phyloP scores from a whole-genome alignment of 1,140 invertebrate genomes.

The Zaprionus inermis region DNA sequence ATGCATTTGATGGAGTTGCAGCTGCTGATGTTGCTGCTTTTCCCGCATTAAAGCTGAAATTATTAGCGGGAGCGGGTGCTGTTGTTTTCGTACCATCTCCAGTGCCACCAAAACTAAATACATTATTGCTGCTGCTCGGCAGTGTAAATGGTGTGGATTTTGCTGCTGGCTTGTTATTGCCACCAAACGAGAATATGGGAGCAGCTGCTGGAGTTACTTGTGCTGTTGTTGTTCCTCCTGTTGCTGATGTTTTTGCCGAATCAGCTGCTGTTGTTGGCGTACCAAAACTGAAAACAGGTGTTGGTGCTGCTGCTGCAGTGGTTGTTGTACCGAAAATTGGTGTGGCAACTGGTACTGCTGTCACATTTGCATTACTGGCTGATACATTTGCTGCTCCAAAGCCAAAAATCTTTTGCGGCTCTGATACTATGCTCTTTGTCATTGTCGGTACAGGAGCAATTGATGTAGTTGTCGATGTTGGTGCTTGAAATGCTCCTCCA shows the following conservation, averaged over 20 bases:
- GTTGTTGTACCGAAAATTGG: conserved; percentile 35
- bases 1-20: conserved; percentile 13
- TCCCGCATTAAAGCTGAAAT: conserved; percentile 40
- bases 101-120: conserved; percentile 52
- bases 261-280: background rate
- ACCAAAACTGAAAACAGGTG: conserved; percentile 23
- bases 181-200: conserved; percentile 1
- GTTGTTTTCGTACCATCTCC: background rate
- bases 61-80: conserved; percentile 1
- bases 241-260: conserved; percentile 4
- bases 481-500: conserved; percentile 13
- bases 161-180: conserved; percentile 3
- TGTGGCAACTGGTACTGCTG: conserved; percentile 4
- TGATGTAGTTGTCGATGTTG: conserved; percentile 2
- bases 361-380: background rate
- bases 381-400: conserved; percentile 9
- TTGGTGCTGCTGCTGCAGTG: conserved; percentile 5
- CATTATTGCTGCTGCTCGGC: conserved; percentile 16
- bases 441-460: conserved; percentile 1
- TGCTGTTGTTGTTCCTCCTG: conserved; percentile 10
- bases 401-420: conserved; percentile 17
- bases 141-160: conserved; percentile 21
- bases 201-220: background rate
- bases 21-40: background rate
- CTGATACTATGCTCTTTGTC: background rate